Conservation (phyloP, 2,797 vertebrate genomes). For the Anisognathus igniventris region DNA sequence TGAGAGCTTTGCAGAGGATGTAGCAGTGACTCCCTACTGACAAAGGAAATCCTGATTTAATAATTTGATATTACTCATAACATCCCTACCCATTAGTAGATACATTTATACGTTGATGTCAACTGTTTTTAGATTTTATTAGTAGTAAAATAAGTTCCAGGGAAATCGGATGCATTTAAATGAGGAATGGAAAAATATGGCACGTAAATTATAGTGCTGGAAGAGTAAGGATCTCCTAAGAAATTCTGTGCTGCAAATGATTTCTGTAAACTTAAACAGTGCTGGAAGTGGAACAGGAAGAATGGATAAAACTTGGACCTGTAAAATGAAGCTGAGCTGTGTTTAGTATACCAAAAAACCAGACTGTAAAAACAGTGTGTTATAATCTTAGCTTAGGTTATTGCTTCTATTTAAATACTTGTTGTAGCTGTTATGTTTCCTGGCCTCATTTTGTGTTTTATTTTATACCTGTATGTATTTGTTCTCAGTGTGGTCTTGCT, state of each 20-base stretch:
- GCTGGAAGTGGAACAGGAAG: background rate
- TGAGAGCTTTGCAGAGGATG: background rate
- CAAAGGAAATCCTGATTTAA: background rate
- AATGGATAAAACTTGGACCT: background rate
- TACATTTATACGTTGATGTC: background rate
- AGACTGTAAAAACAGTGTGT: background rate
- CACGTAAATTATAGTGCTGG: background rate
- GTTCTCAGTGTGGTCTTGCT: background rate
- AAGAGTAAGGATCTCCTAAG: background rate
- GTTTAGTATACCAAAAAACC: background rate
- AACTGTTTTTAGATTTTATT: background rate
- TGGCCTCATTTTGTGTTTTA: background rate
- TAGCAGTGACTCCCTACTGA: background rate
- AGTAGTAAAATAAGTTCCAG: background rate
- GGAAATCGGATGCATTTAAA: background rate
- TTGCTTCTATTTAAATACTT: background rate
- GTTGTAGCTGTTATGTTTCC: background rate
- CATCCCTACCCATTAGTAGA: background rate
- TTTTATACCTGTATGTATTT: background rate
- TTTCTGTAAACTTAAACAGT: background rate
- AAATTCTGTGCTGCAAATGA: background rate
- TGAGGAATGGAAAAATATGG: background rate
- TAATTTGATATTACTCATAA: background rate
- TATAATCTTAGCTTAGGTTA: background rate
- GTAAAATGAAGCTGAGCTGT: background rate